Evolutionary conservation across 2,113 vertebrate species (phyloP).

Genomic region (Arvicanthis niloticus): DNA sequence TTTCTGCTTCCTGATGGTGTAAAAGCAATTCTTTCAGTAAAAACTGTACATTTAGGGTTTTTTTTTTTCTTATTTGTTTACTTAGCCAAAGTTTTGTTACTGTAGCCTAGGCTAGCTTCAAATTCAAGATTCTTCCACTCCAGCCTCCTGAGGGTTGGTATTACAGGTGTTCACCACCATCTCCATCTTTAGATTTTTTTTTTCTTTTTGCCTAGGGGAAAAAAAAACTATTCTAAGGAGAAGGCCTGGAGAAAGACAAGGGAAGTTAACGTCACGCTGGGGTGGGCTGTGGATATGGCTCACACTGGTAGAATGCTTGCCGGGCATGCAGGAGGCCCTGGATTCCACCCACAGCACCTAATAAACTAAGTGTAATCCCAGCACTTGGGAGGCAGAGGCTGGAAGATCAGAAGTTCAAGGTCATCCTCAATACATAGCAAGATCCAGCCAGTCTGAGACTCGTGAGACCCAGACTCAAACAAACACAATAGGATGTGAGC

Average conservation of each 20-base stretch:
- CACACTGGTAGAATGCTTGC: neutral
- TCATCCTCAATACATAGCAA: neutral
- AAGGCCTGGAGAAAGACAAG: neutral
- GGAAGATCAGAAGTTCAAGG: neutral
- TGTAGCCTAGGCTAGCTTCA: neutral
- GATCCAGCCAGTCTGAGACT: neutral
- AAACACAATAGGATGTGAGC: neutral
- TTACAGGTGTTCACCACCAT: neutral
- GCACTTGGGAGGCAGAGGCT: neutral
- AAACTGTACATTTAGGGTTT: neutral
- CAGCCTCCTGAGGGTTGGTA: neutral
- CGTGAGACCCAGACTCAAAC: neutral
- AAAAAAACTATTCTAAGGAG: no score
- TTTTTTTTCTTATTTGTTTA: neutral
- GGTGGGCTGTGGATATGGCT: neutral
- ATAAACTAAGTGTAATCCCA: neutral
- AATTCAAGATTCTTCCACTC: neutral
- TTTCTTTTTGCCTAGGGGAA: no score
- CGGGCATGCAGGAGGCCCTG: neutral
- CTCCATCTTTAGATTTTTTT: neutral
- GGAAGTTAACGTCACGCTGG: neutral
- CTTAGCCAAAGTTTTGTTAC: neutral
- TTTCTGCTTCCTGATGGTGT: neutral
- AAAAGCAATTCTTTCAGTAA: no score
- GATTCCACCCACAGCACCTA: neutral